Base-by-base conservation (phyloP, 2,797 vertebrate genomes). In the Nyctibius grandis region DNA sequence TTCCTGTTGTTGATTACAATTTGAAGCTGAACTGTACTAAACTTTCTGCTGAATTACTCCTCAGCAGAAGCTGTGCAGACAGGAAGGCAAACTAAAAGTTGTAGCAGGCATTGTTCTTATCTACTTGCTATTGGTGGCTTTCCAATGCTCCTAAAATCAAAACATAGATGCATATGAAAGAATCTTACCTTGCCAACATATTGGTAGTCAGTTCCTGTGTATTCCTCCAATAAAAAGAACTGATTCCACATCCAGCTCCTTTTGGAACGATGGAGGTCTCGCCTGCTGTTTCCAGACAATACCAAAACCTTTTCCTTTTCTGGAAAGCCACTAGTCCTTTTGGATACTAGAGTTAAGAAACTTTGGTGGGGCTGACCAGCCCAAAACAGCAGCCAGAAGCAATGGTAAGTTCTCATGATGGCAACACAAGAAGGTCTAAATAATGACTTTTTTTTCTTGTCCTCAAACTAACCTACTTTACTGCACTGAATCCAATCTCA, bases 211-310 rank as follows among this genome's bases (percentile, higher is more conserved):
- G 98, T 97, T 90, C 99, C 99, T 2, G 98, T 99, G 96, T 99
- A 99, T 89, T 99, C 99, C 97, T 99, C 99, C 98, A 99, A 94
- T 91, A 99, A 97, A 97, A 99, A 99, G 98, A 99, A 99, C 95
- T 99, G 99, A 98, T 99, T 99, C 99, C 99, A 99, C 99, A 99
- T 99, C 99, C 99, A 99, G 33, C 99, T 99, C 83, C 99, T 98
- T 96, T 99, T 99, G 73, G 98, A 99, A 89, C 99, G 98, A 88
- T 96, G 98, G 69, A 99, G 97, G 31, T 98, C 98, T 95, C 92
- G 96, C 40, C 98, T 98, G 77, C 98, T 98, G 91, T 97, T 98
- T 88, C 98, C 98, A 94, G 98, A 97, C 81, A 98, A 96, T 34
- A 98, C 90, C 87, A 96, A 97, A 93, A 96, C 80, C 69, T 93